These are phyloP conservation scores for Drosophila truncata DNA, from an alignment of 1,140 invertebrate genomes.

Conservation along the genomic window DNA sequence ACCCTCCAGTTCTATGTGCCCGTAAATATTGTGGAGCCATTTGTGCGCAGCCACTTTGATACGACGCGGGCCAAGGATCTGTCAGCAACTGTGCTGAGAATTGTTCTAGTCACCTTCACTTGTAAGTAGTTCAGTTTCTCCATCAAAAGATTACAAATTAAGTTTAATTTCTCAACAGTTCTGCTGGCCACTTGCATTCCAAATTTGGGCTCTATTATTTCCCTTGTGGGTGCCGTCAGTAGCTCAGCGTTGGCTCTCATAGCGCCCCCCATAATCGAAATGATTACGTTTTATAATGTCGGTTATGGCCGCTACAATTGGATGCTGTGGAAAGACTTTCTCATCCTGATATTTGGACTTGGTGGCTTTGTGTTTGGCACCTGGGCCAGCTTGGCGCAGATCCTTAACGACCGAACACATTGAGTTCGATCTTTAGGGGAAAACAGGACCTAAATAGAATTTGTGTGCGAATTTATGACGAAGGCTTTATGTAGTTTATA, in stretches of 20 bases:
- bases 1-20: slow-evolving; percentile 97
- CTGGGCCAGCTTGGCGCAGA: slow-evolving; percentile 91
- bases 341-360: slow-evolving; percentile 91
- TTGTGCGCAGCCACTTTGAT: slow-evolving; percentile 88
- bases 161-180: slow-evolving; percentile 88
- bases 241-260: slow-evolving; percentile 95
- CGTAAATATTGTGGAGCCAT: slow-evolving; percentile 94
- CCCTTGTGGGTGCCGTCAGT: slow-evolving; percentile 95
- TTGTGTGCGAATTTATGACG: slow-evolving; percentile 73
- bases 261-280: slow-evolving; percentile 95
- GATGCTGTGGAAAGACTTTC: slow-evolving; percentile 90
- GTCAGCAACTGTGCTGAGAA: slow-evolving; percentile 90
- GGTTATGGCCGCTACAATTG: slow-evolving; percentile 88
- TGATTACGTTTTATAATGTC: slow-evolving; percentile 91
- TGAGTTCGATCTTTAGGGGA: slow-evolving; percentile 19
- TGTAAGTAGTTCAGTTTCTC: slow-evolving; percentile 88
- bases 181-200: slow-evolving; percentile 93
- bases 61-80: slow-evolving; percentile 87
- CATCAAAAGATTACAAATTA: too few relatives aligned
- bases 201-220: slow-evolving; percentile 95
- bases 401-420: slow-evolving; percentile 84
- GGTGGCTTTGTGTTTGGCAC: slow-evolving; percentile 92
- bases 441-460: slow-evolving; percentile 20
- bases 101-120: slow-evolving; percentile 90
- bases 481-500: slow-evolving; percentile 71